phyloP scores from a whole-genome alignment of 2,888 invertebrate genomes.

The Choreutis nemorana region DNA sequence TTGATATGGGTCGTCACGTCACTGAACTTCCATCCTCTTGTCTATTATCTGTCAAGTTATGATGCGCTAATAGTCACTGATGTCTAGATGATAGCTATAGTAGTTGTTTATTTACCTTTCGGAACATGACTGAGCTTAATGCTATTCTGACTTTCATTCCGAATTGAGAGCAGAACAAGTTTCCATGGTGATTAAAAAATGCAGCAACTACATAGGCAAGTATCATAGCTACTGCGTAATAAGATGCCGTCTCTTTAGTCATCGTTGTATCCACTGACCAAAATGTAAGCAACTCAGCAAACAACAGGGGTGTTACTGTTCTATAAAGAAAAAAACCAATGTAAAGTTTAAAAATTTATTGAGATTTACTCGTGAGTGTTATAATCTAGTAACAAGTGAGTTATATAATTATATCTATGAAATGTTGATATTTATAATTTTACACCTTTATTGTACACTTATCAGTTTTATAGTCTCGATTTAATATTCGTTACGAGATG shows the following conservation, averaged over 20 bases:
- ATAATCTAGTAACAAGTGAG: not conserved
- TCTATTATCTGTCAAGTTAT: no score
- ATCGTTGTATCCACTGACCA: slow-evolving; percentile 63
- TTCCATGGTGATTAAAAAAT: slow-evolving; percentile 75
- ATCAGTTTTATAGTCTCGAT: no score
- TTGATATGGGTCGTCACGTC: no score
- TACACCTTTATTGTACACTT: slow-evolving; percentile 1
- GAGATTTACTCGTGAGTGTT: not conserved
- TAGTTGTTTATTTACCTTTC: no score
- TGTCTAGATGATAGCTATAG: no score
- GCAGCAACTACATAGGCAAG: slow-evolving; percentile 53
- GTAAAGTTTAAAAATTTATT: not conserved
- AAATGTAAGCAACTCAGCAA: slow-evolving; percentile 55
- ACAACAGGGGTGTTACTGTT: slow-evolving; percentile 68
- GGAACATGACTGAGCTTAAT: slow-evolving; percentile 75
- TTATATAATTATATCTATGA: slow-evolving; percentile 1
- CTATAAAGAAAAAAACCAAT: slow-evolving; percentile 27
- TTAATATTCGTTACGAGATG: no score
- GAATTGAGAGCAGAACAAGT: slow-evolving; percentile 69
- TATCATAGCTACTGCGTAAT: slow-evolving; percentile 59
- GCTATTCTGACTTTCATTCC: slow-evolving; percentile 80
- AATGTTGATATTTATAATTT: slow-evolving; percentile 1
- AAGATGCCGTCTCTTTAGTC: slow-evolving; percentile 55
- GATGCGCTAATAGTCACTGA: no score
- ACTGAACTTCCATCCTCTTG: no score